Base-by-base conservation (phyloP, 2,113 vertebrate genomes). In the Uropsilus gracilis region DNA sequence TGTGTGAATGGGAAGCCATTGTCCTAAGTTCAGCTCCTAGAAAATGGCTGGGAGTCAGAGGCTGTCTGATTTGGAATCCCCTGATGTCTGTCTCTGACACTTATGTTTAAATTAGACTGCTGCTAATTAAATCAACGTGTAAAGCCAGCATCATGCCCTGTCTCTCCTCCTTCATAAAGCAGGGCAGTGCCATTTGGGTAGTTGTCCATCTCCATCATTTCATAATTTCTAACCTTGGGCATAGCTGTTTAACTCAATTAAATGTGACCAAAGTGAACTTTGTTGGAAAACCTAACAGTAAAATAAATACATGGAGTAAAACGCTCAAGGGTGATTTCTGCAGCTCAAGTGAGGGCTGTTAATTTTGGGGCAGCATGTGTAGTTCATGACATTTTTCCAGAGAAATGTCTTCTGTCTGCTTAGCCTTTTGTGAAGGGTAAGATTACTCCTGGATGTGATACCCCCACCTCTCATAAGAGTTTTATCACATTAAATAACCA, bases 1-100 rank as follows among this genome's bases (percentile, higher is more conserved):
- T 89, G 61, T 91, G 76, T 95, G 84, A 90, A 71, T 57, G 63
- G 75, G 59, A 68, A 96, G 50, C 39, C 46, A n/a, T 72, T 82
- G 69, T 96, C 77, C 11, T 81, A 63, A 82, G 81, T 20, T 77
- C 44, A 96, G 89, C 61, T 84, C 53, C 6, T 55, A 80, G 94
- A 93, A 95, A 94, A 90, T 17, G 59, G 87, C 95, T 95, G 59
- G 87, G 90, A 97, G 94, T 96, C 90, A 95, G 87, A 96, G 86
- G 30, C 94, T 97, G 94, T 96, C 97, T 97, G 77, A 92, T 92
- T 94, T 85, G 89, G 95, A 82, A 90, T 96, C 93, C 93, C 34
- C 28, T 32, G 93, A 97, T 76, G 96, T 97, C 97, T 96, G 95
- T 97, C 97, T 97, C 97, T 97, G 96, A 97, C 97, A 97, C 97